Evolutionary conservation across 1,140 invertebrate species (phyloP), one percentile per base, ranked within the genome.

Genomic region (Drosophila ohnishii): DNA sequence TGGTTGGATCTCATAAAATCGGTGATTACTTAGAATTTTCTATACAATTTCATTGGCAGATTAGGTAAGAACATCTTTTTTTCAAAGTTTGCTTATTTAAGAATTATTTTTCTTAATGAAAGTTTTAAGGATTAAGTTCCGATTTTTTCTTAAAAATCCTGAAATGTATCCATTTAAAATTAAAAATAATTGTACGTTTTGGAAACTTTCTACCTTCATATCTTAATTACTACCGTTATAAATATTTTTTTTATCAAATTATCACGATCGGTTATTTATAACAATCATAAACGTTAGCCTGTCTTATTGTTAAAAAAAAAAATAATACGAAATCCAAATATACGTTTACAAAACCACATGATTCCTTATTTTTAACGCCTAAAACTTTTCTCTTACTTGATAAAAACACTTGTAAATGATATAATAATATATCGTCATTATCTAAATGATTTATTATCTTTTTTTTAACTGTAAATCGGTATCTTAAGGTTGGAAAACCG

Each of bases 391-490:
- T 50, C 59, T 14, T 44, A 65, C 22, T 22, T 30, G 32, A 69
- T 50, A 53, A 66, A 28, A n/a, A 22, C 37, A 44, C 32, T 34
- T 55, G 19, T 67, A 45, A 69, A 69, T 66, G 65, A 69, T 53
- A 37, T 55, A 34, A 65, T 44, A 53, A 25, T n/a, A 28, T 47
- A 64, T 44, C 25, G 22, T 10, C 30, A 37, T 22, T 69, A 53
- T 66, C 62, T 66, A n/a, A 13, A 19, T 44, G 47, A 69, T 42
- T 55, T 44, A 69, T 69, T 65, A 66, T 65, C 62, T 32, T 53
- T 32, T 32, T 50, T 51, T 35, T 30, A 19, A 14, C 63, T 28
- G 13, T 8, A 22, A 63, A 47, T 28, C 34, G 30, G 44, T 62
- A 65, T 63, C 63, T 63, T 37, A 32, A 62, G 32, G 16, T 47